Percentiles rank a stretch among this genome's conserved stretches.
Evolutionary conservation across 1,140 invertebrate species (phyloP).

Genomic region (Drosophila kikkawai): DNA sequence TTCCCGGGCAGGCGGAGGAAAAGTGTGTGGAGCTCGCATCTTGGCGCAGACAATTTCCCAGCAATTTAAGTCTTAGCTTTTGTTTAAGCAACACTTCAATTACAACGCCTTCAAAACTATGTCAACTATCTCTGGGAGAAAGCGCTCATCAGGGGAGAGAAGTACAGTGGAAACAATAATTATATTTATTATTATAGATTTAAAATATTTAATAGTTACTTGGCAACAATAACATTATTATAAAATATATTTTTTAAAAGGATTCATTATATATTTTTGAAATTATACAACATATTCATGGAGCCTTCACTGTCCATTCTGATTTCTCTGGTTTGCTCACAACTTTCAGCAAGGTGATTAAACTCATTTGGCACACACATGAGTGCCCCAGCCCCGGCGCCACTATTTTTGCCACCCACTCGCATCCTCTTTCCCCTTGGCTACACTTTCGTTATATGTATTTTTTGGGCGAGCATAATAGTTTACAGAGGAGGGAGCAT

Average conservation of each 20-base stretch:
- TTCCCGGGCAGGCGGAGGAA: constrained; percentile 19
- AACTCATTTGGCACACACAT: constrained; percentile 73
- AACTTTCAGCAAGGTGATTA: constrained; percentile 75
- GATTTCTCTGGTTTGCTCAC: constrained; percentile 30
- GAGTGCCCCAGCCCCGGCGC: background rate
- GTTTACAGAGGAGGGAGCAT: constrained; percentile 63
- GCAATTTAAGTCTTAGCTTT: constrained; percentile 81
- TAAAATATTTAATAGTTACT: background rate
- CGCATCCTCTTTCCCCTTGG: constrained; percentile 25
- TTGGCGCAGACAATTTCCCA: constrained; percentile 69
- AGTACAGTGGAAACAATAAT: constrained; percentile 30
- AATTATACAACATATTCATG: background rate
- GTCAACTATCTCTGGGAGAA: constrained; percentile 63
- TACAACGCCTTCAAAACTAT: constrained; percentile 74
- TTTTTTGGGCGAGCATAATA: constrained; percentile 64
- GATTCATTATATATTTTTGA: background rate
- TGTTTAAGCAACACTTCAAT: constrained; percentile 83
- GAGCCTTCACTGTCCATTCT: background rate
- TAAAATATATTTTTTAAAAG: background rate
- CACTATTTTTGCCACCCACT: background rate
- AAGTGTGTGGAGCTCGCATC: constrained; percentile 3
- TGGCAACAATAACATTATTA: no score
- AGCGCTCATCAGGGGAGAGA: constrained; percentile 30
- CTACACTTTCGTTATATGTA: constrained; percentile 52
- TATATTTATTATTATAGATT: no score